Conservation (phyloP, 2,888 invertebrate genomes). For the Pterostichus madidus region DNA sequence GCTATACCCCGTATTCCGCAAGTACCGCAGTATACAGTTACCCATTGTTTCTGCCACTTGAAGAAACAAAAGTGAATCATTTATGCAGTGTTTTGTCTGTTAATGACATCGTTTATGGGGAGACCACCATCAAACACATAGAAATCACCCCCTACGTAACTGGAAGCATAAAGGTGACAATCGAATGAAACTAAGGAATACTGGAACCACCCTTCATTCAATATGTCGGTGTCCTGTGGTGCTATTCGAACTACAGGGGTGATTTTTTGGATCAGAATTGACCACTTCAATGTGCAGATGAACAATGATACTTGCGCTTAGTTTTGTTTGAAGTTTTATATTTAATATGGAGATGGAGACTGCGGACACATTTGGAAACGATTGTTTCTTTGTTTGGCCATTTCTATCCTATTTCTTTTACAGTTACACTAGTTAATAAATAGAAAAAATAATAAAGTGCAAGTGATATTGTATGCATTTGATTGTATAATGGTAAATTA, state of each 20-base stretch:
- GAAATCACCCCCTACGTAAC: not conserved
- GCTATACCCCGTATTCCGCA: slow-evolving; percentile 59
- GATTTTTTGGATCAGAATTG: slow-evolving; percentile 71
- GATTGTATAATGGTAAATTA: no score
- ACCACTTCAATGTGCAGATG: slow-evolving; percentile 71
- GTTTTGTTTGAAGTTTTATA: slow-evolving; percentile 55
- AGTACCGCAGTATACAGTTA: slow-evolving; percentile 75
- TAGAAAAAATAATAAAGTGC: no score
- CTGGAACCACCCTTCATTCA: slow-evolving; percentile 69
- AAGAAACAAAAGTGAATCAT: slow-evolving; percentile 77
- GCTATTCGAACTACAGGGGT: slow-evolving; percentile 70
- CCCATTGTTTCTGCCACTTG: slow-evolving; percentile 76
- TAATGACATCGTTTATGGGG: slow-evolving; percentile 68
- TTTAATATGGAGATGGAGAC: slow-evolving; percentile 13
- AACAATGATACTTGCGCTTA: slow-evolving; percentile 67
- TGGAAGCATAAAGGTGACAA: not conserved
- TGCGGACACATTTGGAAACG: slow-evolving; percentile 11
- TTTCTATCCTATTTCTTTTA: slow-evolving; percentile 1
- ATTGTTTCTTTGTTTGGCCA: slow-evolving; percentile 16
- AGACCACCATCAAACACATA: slow-evolving; percentile 2
- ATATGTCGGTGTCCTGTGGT: slow-evolving; percentile 72
- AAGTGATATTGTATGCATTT: no score
- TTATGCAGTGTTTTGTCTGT: slow-evolving; percentile 76
- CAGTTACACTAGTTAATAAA: no score
- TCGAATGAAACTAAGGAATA: not conserved